Conservation (phyloP, 2,888 invertebrate species). For the Ashinkailepas kermadecensis region DNA sequence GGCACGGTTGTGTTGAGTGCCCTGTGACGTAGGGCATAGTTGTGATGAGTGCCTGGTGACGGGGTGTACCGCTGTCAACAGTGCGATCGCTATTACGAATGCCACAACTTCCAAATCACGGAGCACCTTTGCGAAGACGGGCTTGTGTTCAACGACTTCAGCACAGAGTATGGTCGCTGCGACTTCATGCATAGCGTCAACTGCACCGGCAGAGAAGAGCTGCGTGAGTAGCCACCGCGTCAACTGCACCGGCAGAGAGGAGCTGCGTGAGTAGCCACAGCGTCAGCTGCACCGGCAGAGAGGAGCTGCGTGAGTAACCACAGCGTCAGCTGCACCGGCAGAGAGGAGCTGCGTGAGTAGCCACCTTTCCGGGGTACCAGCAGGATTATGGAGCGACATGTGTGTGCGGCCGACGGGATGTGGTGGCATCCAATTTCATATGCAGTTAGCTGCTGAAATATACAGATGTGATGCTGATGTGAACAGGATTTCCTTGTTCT, state of each 20-base stretch:
- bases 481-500: too few species aligned
- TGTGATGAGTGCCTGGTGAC: too few species aligned
- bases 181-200: conserved; percentile 30
- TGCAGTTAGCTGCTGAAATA: too few species aligned
- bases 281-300: neutral
- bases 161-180: conserved; percentile 74
- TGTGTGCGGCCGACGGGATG: too few species aligned
- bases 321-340: too few species aligned
- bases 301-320: neutral
- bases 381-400: too few species aligned
- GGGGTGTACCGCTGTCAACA: conserved; percentile 48
- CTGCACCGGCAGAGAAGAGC: conserved; percentile 29
- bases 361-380: too few species aligned
- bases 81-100: conserved; percentile 81
- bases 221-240: conserved; percentile 30
- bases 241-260: neutral
- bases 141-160: conserved; percentile 72
- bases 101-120: conserved; percentile 61
- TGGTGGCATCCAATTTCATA: too few species aligned
- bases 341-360: too few species aligned
- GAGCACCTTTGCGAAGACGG: conserved; percentile 81
- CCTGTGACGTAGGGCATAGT: too few species aligned
- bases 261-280: conserved; percentile 30
- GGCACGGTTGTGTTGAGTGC: too few species aligned
- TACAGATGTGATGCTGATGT: too few species aligned